A percentile compares a stretch with the other conserved stretches of the same genome.
Evolutionary conservation across 2,888 invertebrate species (phyloP).

Genomic region (Amphipoea oculea): DNA sequence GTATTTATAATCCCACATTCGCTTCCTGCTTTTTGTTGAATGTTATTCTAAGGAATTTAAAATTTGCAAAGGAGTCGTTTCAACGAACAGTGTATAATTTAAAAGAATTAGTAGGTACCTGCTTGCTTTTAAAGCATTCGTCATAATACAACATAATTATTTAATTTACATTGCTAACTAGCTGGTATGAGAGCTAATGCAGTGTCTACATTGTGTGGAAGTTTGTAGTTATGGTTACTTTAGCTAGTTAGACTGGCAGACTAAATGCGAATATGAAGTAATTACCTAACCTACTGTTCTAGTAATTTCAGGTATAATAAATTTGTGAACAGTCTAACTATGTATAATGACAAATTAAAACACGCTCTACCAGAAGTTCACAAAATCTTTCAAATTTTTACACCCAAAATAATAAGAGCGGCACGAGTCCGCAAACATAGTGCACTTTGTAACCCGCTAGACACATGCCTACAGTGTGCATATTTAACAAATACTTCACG

Average conservation of each 20-base stretch:
- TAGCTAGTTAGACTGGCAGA: conserved; percentile 35
- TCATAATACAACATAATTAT: conserved; percentile 57
- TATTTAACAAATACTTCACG: conserved; percentile 77
- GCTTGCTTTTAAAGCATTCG: conserved; percentile 26
- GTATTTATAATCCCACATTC: conserved; percentile 88
- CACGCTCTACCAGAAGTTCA: neutral
- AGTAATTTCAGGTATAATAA: neutral
- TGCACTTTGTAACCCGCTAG: conserved; percentile 66
- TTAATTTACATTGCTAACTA: conserved; percentile 59
- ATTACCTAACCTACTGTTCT: neutral
- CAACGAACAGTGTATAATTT: conserved; percentile 65
- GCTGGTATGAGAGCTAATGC: conserved; percentile 48
- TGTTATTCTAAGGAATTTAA: conserved; percentile 82
- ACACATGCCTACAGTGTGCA: conserved; percentile 71
- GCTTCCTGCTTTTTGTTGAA: conserved; percentile 88
- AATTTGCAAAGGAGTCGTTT: conserved; percentile 77
- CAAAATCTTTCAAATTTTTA: neutral
- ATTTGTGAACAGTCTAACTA: neutral
- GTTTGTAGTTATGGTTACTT: conserved; percentile 55
- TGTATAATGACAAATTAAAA: neutral
- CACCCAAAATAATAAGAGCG: conserved; percentile 11
- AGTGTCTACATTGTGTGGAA: conserved; percentile 46
- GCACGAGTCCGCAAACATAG: conserved; percentile 56
- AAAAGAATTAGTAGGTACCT: conserved; percentile 58
- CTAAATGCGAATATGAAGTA: conserved; percentile 34